phyloP scores from a whole-genome alignment of 2,113 vertebrate species.

The Lepus europaeus region DNA sequence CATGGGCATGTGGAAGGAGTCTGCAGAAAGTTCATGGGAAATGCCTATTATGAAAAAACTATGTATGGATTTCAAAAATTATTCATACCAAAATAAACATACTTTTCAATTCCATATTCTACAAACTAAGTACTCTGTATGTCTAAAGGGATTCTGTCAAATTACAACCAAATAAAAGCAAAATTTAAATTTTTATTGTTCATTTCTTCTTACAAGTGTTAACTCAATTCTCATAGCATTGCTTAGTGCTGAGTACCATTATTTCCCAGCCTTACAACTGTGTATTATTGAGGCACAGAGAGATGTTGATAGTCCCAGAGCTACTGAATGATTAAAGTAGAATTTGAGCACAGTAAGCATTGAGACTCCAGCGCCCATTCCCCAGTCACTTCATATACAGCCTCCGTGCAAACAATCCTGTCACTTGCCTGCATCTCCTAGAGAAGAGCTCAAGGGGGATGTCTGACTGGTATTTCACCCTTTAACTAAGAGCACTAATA shows the following conservation, averaged over 20 bases:
- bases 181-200: slow-evolving; percentile 1
- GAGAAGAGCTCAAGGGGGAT: not conserved
- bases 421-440: not conserved
- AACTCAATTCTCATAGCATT: not conserved
- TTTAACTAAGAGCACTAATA: not conserved
- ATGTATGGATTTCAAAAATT: too few species aligned
- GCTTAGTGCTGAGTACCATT: not conserved
- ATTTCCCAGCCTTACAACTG: not conserved
- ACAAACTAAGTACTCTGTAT: not conserved
- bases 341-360: not conserved
- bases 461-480: not conserved
- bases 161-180: not conserved
- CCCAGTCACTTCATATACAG: not conserved
- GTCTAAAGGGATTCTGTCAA: not conserved
- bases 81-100: too few species aligned
- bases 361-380: not conserved
- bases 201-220: not conserved
- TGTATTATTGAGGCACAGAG: not conserved
- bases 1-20: not conserved
- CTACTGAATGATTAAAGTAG: not conserved
- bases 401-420: not conserved
- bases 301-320: not conserved
- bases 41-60: too few species aligned
- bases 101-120: too few species aligned
- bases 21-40: too few species aligned